Conservation (phyloP, 2,888 invertebrate genomes). For the Lordiphosa andalusiaca region DNA sequence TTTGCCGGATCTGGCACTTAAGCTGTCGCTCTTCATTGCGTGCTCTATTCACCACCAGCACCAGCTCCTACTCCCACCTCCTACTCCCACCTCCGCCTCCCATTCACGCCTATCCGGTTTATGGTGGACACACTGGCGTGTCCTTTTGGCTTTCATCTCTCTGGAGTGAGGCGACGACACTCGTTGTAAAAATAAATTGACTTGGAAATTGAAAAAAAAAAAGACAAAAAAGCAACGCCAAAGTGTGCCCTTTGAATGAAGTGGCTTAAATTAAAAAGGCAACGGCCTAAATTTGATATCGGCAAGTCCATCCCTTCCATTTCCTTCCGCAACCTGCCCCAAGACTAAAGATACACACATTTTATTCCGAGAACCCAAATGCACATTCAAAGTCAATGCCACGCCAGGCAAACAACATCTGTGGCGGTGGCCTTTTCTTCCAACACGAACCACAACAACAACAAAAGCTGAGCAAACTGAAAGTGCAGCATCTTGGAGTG, state of each 20-base stretch:
- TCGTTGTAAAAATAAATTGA: conserved; percentile 72
- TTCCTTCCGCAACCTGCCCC: neutral
- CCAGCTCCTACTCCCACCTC: conserved; percentile 8
- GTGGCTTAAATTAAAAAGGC: conserved; percentile 50
- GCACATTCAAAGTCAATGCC: conserved; percentile 11
- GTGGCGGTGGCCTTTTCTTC: conserved; percentile 1
- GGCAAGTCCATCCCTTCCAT: neutral
- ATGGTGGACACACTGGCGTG: conserved; percentile 38
- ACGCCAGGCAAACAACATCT: conserved; percentile 9
- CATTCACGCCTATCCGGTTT: conserved; percentile 35
- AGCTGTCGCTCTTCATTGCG: conserved; percentile 70
- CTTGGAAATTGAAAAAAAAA: conserved; percentile 71
- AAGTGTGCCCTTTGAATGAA: conserved; percentile 46
- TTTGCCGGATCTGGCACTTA: conserved; percentile 47
- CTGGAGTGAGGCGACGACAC: conserved; percentile 41
- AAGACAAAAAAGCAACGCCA: conserved; percentile 44
- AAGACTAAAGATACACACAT: neutral
- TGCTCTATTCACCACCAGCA: conserved; percentile 5
- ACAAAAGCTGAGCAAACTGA: conserved; percentile 3
- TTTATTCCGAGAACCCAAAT: conserved; percentile 6
- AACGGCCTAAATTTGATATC: conserved; percentile 29
- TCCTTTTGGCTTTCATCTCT: conserved; percentile 42
- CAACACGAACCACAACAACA: neutral
- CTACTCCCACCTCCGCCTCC: too few species aligned
- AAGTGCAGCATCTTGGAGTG: conserved; percentile 2